Conservation (phyloP, 2,888 invertebrate genomes). For the Zonitis immaculata region DNA sequence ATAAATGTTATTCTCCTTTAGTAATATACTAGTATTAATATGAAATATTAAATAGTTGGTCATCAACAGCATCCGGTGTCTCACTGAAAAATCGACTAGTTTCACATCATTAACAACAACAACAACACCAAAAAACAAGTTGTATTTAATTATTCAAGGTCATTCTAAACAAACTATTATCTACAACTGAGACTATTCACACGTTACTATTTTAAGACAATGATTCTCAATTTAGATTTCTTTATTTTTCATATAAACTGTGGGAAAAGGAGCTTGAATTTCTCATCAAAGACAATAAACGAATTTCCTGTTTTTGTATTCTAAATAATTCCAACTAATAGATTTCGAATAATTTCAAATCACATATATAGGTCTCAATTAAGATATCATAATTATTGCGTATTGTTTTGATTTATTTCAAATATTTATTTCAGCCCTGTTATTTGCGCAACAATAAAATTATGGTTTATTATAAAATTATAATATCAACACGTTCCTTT, state of each 20-base stretch:
- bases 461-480: background rate
- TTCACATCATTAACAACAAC: background rate
- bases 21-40: too few relatives aligned
- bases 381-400: background rate
- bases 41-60: too few relatives aligned
- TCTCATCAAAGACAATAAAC: background rate
- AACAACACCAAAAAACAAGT: background rate
- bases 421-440: background rate
- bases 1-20: background rate
- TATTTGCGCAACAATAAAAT: conserved; percentile 3
- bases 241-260: background rate
- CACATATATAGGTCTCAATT: too few relatives aligned
- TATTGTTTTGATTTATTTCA: background rate
- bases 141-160: conserved; percentile 1
- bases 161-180: background rate
- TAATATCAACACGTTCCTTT: conserved; percentile 2
- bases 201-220: background rate
- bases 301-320: background rate
- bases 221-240: background rate
- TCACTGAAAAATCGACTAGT: background rate
- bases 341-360: background rate
- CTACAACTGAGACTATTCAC: background rate
- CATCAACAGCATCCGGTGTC: background rate
- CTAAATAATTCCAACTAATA: background rate
- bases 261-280: background rate